A percentile compares a stretch with the other conserved stretches of the same genome.
Evolutionary conservation across 1,140 invertebrate genomes (phyloP).

Genomic region (Calephelis nemesis): DNA sequence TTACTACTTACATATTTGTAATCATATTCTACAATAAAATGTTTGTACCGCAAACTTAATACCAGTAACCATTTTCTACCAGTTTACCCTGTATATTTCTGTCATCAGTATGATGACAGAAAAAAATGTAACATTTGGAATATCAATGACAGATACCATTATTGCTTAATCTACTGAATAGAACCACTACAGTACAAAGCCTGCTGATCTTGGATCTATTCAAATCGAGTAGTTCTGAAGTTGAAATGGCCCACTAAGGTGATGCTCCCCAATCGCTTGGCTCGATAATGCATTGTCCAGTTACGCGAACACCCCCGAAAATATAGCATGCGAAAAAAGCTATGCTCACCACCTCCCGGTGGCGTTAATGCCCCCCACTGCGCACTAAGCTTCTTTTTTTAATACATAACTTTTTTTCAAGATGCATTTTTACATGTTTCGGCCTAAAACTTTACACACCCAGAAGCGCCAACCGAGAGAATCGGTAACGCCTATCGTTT

Average conservation of each 20-base stretch:
- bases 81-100: too few species aligned
- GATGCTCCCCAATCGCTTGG: constrained; percentile 57
- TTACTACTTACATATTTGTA: too few species aligned
- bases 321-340: constrained; percentile 75
- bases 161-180: background rate
- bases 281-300: constrained; percentile 75
- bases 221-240: constrained; percentile 44
- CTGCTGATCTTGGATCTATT: constrained; percentile 22
- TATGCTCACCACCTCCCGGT: constrained; percentile 62
- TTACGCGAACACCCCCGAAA: constrained; percentile 68
- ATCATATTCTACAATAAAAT: too few species aligned
- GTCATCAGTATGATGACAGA: too few species aligned
- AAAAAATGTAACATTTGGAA: too few species aligned
- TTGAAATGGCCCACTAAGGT: constrained; percentile 65
- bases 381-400: constrained; percentile 77
- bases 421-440: constrained; percentile 79
- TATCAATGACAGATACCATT: too few species aligned
- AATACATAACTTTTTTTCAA: constrained; percentile 80
- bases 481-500: constrained; percentile 64
- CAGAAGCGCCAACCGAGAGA: constrained; percentile 57
- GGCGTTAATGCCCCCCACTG: constrained; percentile 70
- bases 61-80: too few species aligned
- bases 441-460: constrained; percentile 78
- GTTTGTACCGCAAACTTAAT: too few species aligned
- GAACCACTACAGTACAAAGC: constrained; percentile 5